These are phyloP conservation scores for Nycticebus coucang DNA, from an alignment of 2,113 vertebrate species.

Conservation along the genomic window DNA sequence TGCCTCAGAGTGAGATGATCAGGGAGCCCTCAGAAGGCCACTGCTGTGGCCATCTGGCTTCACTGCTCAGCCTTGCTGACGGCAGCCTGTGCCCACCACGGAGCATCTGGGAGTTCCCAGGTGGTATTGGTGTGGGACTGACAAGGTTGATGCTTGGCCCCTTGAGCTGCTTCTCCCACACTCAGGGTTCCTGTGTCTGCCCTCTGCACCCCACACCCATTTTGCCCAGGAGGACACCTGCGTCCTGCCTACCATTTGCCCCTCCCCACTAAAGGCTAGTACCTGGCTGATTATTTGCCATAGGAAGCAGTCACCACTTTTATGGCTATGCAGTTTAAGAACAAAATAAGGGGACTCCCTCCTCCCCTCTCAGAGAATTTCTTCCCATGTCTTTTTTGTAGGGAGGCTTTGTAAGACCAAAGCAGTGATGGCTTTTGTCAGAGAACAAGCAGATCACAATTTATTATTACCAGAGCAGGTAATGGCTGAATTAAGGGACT, in stretches of 20 bases:
- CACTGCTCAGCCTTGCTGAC: not conserved
- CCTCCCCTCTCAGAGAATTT: not conserved
- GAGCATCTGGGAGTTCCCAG: not conserved
- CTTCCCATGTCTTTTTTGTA: not conserved
- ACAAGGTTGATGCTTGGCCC: not conserved
- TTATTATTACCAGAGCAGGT: no score
- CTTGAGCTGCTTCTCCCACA: not conserved
- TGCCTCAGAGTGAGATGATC: not conserved
- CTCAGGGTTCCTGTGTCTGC: not conserved
- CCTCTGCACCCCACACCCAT: fast-evolving
- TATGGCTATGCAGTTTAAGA: not conserved
- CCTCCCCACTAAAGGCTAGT: not conserved
- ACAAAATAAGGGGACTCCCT: not conserved
- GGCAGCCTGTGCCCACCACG: not conserved
- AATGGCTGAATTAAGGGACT: not conserved
- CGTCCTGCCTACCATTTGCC: fast-evolving
- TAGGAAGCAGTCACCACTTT: not conserved
- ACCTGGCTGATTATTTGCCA: not conserved
- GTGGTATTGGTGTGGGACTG: not conserved
- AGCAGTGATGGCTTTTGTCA: not conserved
- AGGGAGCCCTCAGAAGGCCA: not conserved
- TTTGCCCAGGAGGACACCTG: not conserved
- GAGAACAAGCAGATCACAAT: not conserved
- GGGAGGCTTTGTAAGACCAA: not conserved
- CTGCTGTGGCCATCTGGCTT: fast-evolving